Evolutionary conservation across 2,797 vertebrate species (phyloP).

Genomic region (Siniperca undulata): DNA sequence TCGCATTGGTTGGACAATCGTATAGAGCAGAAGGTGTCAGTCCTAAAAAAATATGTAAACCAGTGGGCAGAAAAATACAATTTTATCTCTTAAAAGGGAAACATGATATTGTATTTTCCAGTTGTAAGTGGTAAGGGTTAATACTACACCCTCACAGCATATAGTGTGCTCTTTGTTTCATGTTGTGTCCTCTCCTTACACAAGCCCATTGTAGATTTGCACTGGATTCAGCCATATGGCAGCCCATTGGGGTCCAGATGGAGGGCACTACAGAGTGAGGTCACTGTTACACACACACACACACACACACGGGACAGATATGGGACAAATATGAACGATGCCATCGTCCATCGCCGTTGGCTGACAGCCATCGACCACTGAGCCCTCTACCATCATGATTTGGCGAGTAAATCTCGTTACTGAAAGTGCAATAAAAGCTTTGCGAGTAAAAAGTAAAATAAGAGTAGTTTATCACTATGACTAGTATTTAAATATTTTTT

Average conservation of each 20-base stretch:
- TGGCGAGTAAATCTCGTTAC: no score
- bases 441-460: no score
- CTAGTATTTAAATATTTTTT: no score
- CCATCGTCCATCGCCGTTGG: no score
- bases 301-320: background rate
- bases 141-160: constrained; percentile 16
- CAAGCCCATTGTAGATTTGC: constrained; percentile 32
- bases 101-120: background rate
- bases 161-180: constrained; percentile 30
- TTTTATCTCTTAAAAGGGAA: background rate
- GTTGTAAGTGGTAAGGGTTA: constrained; percentile 1
- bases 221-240: constrained; percentile 64
- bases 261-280: constrained; percentile 58
- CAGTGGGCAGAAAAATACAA: background rate
- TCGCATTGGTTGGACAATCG: no score
- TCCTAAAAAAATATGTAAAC: background rate
- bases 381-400: no score
- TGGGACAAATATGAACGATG: constrained; percentile 3
- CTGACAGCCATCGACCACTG: no score
- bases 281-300: constrained; percentile 33
- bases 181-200: constrained; percentile 9
- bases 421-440: no score
- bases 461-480: no score
- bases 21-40: no score
- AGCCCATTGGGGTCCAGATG: constrained; percentile 66